Evolutionary conservation across 2,113 vertebrate genomes (phyloP).

Genomic region (Bombycilla garrulus): DNA sequence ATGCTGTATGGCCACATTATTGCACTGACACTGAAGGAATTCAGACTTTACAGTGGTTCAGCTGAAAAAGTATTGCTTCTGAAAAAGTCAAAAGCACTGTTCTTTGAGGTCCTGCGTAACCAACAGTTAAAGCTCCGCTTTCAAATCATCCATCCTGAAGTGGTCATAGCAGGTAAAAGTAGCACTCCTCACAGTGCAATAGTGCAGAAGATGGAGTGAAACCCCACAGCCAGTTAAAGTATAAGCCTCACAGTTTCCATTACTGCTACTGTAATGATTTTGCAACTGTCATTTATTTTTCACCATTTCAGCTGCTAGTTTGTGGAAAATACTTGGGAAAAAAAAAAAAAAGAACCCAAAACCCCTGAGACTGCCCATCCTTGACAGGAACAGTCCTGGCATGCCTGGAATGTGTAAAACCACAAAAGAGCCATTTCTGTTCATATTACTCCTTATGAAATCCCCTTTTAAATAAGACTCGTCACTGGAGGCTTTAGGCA

Average conservation of each 20-base stretch:
- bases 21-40: not conserved
- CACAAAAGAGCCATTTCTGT: constrained; percentile 42
- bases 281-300: constrained; percentile 10
- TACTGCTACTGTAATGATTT: constrained; percentile 21
- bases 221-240: not conserved
- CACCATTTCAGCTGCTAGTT: not conserved
- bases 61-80: not conserved
- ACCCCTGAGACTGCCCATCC: constrained; percentile 10
- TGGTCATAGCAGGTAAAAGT: not conserved
- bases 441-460: constrained; percentile 21
- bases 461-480: constrained; percentile 22
- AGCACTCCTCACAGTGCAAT: not conserved
- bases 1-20: not conserved
- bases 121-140: not conserved
- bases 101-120: not conserved
- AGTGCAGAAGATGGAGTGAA: not conserved
- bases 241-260: constrained; percentile 22
- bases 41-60: not conserved
- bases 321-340: not conserved
- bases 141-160: not conserved
- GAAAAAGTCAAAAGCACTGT: not conserved
- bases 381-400: constrained; percentile 45
- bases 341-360: not conserved
- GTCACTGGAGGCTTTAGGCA: not conserved
- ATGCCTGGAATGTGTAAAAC: constrained; percentile 63